Conservation (phyloP, 2,888 invertebrate species). For the Dilophus febrilis region DNA sequence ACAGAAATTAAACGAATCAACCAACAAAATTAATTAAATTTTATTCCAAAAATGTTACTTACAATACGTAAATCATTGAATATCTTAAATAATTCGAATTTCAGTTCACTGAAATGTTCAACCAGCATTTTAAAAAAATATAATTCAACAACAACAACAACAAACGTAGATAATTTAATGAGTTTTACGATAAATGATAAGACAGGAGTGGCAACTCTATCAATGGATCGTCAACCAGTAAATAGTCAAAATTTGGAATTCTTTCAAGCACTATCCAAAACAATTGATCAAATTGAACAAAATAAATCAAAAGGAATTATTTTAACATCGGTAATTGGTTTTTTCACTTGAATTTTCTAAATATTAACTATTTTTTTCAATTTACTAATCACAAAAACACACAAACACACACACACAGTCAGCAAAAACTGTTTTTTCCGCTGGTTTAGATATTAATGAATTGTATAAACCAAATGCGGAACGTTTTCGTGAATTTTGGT, state of each 20-base stretch:
- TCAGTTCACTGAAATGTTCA: no score
- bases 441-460: constrained; percentile 65
- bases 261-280: constrained; percentile 41
- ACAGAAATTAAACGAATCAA: no score
- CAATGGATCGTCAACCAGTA: constrained; percentile 60
- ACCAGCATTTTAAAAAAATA: no score
- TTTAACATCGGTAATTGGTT: constrained; percentile 59
- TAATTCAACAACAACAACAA: no score
- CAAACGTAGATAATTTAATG: no score
- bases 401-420: constrained; percentile 30
- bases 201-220: constrained; percentile 51
- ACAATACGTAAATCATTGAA: no score
- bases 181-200: constrained; percentile 36
- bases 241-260: constrained; percentile 66
- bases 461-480: constrained; percentile 66
- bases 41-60: no score
- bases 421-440: constrained; percentile 56
- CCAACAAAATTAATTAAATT: no score
- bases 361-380: no score
- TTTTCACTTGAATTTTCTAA: background rate
- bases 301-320: constrained; percentile 57
- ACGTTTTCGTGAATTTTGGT: constrained; percentile 52
- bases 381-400: no score
- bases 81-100: no score
- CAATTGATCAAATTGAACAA: constrained; percentile 46